Conservation (phyloP, 2,113 vertebrate species). For the Conger conger region DNA sequence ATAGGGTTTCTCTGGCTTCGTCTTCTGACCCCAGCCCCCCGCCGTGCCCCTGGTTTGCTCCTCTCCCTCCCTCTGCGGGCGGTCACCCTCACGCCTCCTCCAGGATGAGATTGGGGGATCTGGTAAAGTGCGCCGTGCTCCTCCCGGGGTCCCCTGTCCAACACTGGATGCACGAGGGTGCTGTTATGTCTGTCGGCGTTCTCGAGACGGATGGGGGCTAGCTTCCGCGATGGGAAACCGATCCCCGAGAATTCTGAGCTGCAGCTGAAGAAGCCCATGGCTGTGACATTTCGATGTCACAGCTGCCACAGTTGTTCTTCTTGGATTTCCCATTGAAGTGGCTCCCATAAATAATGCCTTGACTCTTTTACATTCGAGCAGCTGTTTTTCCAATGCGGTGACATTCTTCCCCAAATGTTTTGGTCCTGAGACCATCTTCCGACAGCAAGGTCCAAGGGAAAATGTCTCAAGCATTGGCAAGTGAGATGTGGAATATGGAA, state of each 20-base stretch:
- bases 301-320: conserved; percentile 70
- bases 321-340: conserved; percentile 66
- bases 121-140: conserved; percentile 34
- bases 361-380: conserved; percentile 67
- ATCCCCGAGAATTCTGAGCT: conserved; percentile 59
- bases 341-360: conserved; percentile 63
- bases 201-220: conserved; percentile 41
- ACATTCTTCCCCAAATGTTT: conserved; percentile 63
- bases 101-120: conserved; percentile 28
- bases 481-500: too few species aligned
- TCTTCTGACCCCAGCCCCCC: conserved; percentile 25
- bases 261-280: conserved; percentile 38
- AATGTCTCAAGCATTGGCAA: background rate
- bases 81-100: background rate
- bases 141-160: conserved; percentile 10
- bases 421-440: conserved; percentile 34
- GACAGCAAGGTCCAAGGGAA: conserved; percentile 31
- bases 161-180: conserved; percentile 36
- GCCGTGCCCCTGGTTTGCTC: conserved; percentile 9
- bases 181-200: conserved; percentile 50
- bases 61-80: background rate
- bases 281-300: conserved; percentile 62
- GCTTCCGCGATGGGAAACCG: conserved; percentile 60
- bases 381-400: conserved; percentile 67
- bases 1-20: conserved; percentile 28